Conservation (phyloP, 1,140 invertebrate genomes). For the Brachionus calyciflorus region DNA sequence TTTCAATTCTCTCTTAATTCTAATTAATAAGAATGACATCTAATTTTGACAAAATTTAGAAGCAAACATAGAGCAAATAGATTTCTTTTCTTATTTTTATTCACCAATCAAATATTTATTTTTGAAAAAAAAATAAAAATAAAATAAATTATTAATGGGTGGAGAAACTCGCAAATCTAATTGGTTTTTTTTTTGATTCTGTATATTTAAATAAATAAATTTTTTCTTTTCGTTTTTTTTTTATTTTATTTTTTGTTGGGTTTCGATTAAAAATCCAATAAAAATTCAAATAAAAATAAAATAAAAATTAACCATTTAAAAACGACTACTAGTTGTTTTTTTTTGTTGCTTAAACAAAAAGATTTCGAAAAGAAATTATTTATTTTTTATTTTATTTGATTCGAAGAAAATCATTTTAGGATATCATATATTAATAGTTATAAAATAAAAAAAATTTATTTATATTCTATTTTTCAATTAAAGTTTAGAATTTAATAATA, state of each 20-base stretch:
- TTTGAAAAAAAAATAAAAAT: background rate
- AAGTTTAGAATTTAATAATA: background rate
- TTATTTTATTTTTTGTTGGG: background rate
- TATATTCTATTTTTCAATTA: background rate
- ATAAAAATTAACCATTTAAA: background rate
- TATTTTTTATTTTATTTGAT: background rate
- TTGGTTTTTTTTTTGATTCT: constrained; percentile 17
- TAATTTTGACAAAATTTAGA: too few species aligned
- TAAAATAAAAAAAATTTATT: background rate
- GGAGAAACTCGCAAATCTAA: constrained; percentile 28
- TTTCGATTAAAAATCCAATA: background rate
- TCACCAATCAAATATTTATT: constrained; percentile 36
- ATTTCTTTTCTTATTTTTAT: background rate
- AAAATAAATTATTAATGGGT: constrained; percentile 34
- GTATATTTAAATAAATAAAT: background rate
- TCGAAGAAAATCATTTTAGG: background rate
- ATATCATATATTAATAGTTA: too few species aligned
- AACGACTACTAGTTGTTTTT: background rate
- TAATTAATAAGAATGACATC: too few species aligned
- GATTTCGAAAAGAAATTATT: background rate
- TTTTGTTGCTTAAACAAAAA: background rate
- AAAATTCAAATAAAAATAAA: background rate
- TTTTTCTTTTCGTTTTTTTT: constrained; percentile 1
- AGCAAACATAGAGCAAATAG: too few species aligned
- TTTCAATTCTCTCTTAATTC: background rate